phyloP scores from a whole-genome alignment of 2,113 vertebrate species.

The Scomber colias region DNA sequence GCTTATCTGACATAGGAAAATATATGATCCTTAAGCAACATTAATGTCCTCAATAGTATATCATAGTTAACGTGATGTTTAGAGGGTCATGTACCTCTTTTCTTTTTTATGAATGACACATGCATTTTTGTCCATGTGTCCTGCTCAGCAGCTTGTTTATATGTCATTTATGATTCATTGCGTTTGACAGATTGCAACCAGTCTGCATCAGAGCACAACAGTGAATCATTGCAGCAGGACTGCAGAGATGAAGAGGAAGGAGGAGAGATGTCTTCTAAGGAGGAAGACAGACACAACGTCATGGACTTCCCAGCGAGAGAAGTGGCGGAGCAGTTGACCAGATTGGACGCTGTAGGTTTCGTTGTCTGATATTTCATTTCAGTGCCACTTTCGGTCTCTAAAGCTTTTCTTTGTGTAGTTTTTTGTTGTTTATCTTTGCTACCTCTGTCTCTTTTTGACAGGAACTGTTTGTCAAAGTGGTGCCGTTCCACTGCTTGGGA shows the following conservation, averaged over 20 bases:
- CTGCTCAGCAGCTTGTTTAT: not conserved
- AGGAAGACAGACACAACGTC: slow-evolving; percentile 66
- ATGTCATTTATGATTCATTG: slow-evolving; percentile 14
- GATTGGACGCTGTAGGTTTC: slow-evolving; percentile 87
- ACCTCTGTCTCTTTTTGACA: slow-evolving; percentile 36
- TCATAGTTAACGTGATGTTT: too few relatives aligned
- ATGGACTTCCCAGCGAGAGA: slow-evolving; percentile 84
- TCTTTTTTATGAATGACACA: not conserved
- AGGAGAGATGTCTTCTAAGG: not conserved
- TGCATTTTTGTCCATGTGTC: not conserved
- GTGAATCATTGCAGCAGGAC: slow-evolving; percentile 23
- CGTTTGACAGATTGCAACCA: slow-evolving; percentile 63
- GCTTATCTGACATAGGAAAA: too few relatives aligned
- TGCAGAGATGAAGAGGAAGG: slow-evolving; percentile 42
- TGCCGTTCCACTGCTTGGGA: slow-evolving; percentile 90
- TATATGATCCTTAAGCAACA: too few relatives aligned
- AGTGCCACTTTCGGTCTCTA: not conserved
- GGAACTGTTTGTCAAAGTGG: slow-evolving; percentile 87
- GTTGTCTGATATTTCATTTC: not conserved
- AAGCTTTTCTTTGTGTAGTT: not conserved
- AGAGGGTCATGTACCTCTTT: too few relatives aligned
- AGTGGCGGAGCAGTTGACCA: slow-evolving; percentile 90
- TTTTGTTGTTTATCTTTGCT: not conserved
- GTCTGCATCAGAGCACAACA: slow-evolving; percentile 27
- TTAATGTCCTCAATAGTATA: too few relatives aligned